Conservation (phyloP, 2,888 invertebrate species). For the Pterobdella sp. region DNA sequence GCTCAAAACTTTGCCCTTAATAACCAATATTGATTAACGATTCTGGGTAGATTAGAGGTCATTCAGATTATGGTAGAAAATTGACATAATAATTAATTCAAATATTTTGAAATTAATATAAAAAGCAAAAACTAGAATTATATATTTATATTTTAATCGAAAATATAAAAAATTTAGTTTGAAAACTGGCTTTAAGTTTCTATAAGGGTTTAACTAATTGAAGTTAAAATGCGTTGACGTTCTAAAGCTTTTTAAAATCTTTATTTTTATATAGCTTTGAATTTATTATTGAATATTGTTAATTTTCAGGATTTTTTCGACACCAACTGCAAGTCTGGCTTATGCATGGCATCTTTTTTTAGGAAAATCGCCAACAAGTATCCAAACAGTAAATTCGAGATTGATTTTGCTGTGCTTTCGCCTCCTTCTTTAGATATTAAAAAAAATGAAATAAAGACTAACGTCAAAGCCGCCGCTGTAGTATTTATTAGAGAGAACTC, state of each 20-base stretch:
- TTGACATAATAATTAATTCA: too few species aligned
- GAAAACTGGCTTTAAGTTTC: too few species aligned
- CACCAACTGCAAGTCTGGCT: neutral
- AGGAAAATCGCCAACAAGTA: neutral
- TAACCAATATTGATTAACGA: too few species aligned
- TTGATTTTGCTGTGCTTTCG: neutral
- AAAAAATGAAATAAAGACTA: neutral
- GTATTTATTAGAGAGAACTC: neutral
- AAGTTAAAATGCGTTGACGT: too few species aligned
- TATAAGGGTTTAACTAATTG: too few species aligned
- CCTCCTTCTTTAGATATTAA: neutral
- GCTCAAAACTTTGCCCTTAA: too few species aligned
- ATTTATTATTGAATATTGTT: neutral
- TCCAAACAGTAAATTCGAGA: conserved; percentile 13
- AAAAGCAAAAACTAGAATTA: too few species aligned
- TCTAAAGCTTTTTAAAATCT: neutral
- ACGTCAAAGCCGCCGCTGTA: neutral
- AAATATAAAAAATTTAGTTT: neutral
- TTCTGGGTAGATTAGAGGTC: too few species aligned
- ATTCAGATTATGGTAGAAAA: too few species aligned
- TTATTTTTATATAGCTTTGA: neutral
- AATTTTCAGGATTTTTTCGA: conserved; percentile 12
- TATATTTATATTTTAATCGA: too few species aligned
- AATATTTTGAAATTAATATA: too few species aligned
- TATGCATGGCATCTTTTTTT: conserved; percentile 14